Conservation (phyloP, 2,113 vertebrate species). For the Pomatorhinus ruficollis region DNA sequence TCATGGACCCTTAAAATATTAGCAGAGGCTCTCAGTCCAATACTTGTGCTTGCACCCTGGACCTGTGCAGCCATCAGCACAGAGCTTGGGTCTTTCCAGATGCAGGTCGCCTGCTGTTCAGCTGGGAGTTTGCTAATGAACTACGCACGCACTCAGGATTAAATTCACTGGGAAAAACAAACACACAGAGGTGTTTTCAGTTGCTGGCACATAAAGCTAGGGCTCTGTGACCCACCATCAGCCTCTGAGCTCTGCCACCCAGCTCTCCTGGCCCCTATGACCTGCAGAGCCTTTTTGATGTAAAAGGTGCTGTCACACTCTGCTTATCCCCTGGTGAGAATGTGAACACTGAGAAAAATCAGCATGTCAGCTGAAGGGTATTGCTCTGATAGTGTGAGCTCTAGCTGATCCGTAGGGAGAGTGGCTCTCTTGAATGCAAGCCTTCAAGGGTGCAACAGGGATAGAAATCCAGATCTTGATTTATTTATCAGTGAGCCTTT, state of each 20-base stretch:
- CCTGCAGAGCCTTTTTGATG: neutral
- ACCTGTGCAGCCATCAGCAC: neutral
- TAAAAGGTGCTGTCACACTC: neutral
- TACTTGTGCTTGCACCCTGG: neutral
- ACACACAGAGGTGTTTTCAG: accelerated
- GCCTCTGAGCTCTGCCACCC: neutral
- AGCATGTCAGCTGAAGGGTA: neutral
- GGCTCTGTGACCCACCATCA: neutral
- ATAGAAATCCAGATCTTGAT: neutral
- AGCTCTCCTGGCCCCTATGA: neutral
- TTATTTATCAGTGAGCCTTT: neutral
- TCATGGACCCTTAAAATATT: neutral
- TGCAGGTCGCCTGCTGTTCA: neutral
- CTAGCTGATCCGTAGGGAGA: neutral
- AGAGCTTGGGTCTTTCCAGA: neutral
- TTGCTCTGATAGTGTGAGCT: neutral
- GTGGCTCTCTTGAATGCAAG: neutral
- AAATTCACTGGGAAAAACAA: neutral
- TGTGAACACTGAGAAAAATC: neutral
- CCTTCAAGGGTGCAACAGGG: neutral
- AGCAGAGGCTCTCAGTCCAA: neutral
- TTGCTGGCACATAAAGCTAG: neutral
- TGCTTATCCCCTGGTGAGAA: accelerated
- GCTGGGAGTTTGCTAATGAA: neutral
- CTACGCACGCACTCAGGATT: neutral